These are phyloP conservation scores for Camponotus vicinus DNA, from an alignment of 1,140 invertebrate species.

Conservation along the genomic window DNA sequence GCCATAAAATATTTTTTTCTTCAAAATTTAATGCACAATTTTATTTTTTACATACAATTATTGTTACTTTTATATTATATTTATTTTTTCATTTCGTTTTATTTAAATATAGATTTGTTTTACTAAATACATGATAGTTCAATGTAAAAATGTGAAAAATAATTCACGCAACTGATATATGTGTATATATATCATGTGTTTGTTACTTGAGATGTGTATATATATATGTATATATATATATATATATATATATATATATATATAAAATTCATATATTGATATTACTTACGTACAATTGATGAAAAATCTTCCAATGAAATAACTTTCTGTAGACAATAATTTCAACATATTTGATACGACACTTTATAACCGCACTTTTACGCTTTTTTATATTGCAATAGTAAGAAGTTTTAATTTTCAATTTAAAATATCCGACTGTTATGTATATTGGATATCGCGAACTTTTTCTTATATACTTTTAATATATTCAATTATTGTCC, in stretches of 20 bases:
- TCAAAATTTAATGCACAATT: neutral
- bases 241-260: neutral
- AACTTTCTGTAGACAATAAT: neutral
- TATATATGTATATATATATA: too few species aligned
- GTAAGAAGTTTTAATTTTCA: neutral
- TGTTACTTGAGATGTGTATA: too few species aligned
- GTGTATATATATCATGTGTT: too few species aligned
- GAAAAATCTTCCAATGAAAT: neutral
- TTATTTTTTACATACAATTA: too few species aligned
- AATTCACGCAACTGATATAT: neutral
- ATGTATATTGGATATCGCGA: neutral
- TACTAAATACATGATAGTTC: neutral
- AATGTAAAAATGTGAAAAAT: neutral
- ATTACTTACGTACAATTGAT: neutral
- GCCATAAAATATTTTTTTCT: neutral
- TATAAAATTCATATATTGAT: neutral
- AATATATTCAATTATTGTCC: neutral
- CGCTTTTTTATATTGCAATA: neutral
- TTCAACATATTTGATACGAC: neutral
- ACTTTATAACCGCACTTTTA: neutral
- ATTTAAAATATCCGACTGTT: neutral
- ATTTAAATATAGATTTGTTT: too few species aligned
- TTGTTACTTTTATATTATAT: neutral
- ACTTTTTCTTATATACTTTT: neutral
- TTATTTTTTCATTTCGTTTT: neutral